Evolutionary conservation across 2,113 vertebrate species (phyloP).

Genomic region (Festucalex cinctus): DNA sequence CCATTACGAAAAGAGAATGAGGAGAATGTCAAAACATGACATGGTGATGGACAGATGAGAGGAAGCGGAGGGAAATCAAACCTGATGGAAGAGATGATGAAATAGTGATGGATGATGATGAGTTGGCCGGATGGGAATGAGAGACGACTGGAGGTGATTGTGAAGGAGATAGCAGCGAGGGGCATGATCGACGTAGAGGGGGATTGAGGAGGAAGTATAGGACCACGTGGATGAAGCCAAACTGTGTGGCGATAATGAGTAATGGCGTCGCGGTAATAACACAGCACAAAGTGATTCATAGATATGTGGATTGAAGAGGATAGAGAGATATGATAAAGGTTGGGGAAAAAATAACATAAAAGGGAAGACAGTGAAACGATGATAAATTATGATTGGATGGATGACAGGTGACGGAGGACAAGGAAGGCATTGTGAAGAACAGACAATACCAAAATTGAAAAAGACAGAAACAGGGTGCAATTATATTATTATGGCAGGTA

Average conservation of each 20-base stretch:
- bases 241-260: constrained; percentile 13
- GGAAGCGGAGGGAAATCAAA: constrained; percentile 9
- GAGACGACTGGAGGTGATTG: constrained; percentile 23
- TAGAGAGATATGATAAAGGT: not conserved
- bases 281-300: constrained; percentile 22
- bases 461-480: not conserved
- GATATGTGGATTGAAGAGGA: constrained; percentile 17
- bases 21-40: constrained; percentile 49
- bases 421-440: not conserved
- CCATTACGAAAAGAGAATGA: constrained; percentile 45
- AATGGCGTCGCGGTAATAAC: constrained; percentile 12
- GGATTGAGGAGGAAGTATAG: constrained; percentile 30
- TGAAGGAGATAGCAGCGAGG: constrained; percentile 6
- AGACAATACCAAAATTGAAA: constrained; percentile 9
- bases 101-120: constrained; percentile 37
- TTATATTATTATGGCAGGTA: not conserved
- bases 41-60: constrained; percentile 41
- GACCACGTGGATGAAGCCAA: constrained; percentile 7
- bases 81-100: constrained; percentile 31
- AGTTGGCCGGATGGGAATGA: constrained; percentile 2
- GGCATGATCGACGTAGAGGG: constrained; percentile 25
- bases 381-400: constrained; percentile 29
- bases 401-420: constrained; percentile 19
- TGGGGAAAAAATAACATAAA: constrained; percentile 10
- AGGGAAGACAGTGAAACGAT: constrained; percentile 14